These are phyloP conservation scores for Cyclargus thomasi DNA, from an alignment of 1,140 invertebrate genomes.

Conservation along the genomic window DNA sequence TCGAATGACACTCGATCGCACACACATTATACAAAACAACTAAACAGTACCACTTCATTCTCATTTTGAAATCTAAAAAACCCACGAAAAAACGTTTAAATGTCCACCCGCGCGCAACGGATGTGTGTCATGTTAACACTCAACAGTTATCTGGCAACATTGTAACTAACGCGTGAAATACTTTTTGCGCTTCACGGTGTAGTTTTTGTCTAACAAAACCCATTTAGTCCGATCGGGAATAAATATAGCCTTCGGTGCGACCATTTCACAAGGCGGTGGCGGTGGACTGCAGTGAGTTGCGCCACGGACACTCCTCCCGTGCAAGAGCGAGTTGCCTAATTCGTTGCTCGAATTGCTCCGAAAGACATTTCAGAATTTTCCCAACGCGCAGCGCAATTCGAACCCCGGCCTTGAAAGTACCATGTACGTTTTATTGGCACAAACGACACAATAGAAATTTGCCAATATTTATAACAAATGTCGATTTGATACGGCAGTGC, in stretches of 20 bases:
- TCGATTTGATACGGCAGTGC: constrained; percentile 18
- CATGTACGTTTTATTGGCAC: constrained; percentile 17
- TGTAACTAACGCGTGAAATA: constrained; percentile 21
- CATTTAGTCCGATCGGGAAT: constrained; percentile 55
- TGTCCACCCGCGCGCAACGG: constrained; percentile 17
- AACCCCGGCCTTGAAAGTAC: constrained; percentile 25
- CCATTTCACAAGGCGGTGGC: constrained; percentile 68
- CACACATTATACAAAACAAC: constrained; percentile 43
- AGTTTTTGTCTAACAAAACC: constrained; percentile 65
- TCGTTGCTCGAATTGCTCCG: constrained; percentile 44
- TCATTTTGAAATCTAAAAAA: constrained; percentile 24
- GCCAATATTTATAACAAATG: constrained; percentile 15
- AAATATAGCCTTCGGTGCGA: constrained; percentile 71
- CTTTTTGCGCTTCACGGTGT: constrained; percentile 33
- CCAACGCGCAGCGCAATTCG: constrained; percentile 19
- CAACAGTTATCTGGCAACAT: constrained; percentile 37
- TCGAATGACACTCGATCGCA: constrained; percentile 47
- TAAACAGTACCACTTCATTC: constrained; percentile 44
- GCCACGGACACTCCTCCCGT: constrained; percentile 45
- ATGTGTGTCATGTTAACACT: constrained; percentile 52
- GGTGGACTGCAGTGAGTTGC: constrained; percentile 60
- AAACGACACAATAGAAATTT: constrained; percentile 7
- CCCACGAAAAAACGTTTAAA: constrained; percentile 6
- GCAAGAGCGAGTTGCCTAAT: constrained; percentile 62
- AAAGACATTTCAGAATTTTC: constrained; percentile 33